A percentile compares a stretch with the other conserved stretches of the same genome.
phyloP scores from a whole-genome alignment of 2,113 vertebrate genomes.

The Vulpes ferrilata region DNA sequence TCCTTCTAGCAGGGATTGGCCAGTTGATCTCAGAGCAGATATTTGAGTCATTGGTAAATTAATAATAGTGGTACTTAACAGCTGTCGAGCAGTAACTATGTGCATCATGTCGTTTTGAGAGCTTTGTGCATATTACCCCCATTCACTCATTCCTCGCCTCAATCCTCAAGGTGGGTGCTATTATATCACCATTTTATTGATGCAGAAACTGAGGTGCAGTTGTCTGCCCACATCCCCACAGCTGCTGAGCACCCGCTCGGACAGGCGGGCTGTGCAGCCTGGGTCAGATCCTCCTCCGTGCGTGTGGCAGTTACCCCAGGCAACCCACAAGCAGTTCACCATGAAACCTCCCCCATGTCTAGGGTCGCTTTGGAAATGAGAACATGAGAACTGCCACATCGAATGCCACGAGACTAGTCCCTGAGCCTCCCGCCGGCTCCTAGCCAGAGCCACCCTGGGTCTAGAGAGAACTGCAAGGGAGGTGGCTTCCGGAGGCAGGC shows the following conservation, averaged over 20 bases:
- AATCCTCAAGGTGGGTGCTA: neutral
- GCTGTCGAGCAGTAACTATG: neutral
- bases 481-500: neutral
- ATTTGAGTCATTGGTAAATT: neutral
- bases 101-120: neutral
- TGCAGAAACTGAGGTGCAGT: neutral
- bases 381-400: fast-evolving
- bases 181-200: neutral
- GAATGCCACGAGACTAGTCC: neutral
- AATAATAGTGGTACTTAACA: neutral
- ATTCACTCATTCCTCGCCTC: neutral
- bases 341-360: neutral
- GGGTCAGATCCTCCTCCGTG: fast-evolving
- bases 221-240: too few species aligned
- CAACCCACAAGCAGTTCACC: neutral
- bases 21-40: neutral
- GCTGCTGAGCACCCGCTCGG: neutral
- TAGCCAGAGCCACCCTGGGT: neutral
- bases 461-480: neutral
- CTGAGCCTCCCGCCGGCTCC: fast-evolving
- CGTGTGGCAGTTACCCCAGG: neutral
- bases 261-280: neutral
- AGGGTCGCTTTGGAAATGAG: neutral
- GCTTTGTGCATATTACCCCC: neutral
- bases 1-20: neutral